Base-by-base conservation (phyloP, 2,797 vertebrate genomes). In the Chrosomus eos region DNA sequence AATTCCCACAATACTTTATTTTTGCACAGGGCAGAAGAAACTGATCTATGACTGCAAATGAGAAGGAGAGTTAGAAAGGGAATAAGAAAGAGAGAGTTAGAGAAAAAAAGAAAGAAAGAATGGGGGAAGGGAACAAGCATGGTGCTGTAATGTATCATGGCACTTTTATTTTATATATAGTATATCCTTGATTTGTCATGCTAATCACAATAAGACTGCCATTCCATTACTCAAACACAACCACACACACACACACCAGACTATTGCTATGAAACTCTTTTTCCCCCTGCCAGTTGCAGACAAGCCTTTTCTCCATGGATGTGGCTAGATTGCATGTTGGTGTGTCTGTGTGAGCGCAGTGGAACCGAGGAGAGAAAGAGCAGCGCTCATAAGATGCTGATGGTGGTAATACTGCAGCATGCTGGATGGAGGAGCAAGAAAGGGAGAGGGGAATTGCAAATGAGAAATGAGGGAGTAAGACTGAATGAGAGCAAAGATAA, bases 351-450 rank as follows among this genome's bases (percentile, higher is more conserved):
- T 83, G 71, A 55, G 48, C 38, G 14, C 38, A 67, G 68, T 48
- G 71, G 38, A 78, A n/a, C 31, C 11, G 23, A 81, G 33, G 71
- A 73, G 43, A 21, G 84, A 19, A 83, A 80, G 58, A 87, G 71
- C 45, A 81, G 74, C 0, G 70, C 38, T 88, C 83, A 82, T 85
- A 78, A 86, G 80, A 83, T 87, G 70, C 75, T 87, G 82, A 90
- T 85, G 86, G 68, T 66, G 62, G 73, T 80, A 80, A 86, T 86
- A 87, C 85, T 88, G 86, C 78, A 89, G 83, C 75, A 71, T 67
- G 45, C 11, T 40, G 23, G 81, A 86, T 66, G 62, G 68, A 83
- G 79, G 78, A 81, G 51, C 18, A 26, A 75, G 82, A 77, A 72
- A 58, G 67, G 67, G 67, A 81, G 80, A 71, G 74, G 75, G 81